Evolutionary conservation across 2,797 vertebrate genomes (phyloP).

Genomic region (Poeciliopsis gracilis): DNA sequence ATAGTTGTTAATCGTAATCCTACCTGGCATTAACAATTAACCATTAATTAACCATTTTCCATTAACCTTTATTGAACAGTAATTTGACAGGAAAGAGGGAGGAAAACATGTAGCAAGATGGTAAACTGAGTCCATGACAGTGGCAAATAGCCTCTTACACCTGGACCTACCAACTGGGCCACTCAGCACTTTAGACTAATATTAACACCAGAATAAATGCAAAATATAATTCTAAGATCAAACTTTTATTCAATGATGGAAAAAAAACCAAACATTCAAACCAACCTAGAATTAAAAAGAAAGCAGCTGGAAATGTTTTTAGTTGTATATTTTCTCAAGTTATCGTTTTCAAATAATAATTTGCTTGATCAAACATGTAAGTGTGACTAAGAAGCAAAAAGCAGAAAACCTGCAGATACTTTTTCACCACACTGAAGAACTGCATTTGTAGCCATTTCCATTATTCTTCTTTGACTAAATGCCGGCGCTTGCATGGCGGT

Average conservation of each 20-base stretch:
- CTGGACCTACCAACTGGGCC: too few relatives aligned
- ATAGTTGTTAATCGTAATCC: too few relatives aligned
- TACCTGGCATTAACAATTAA: too few relatives aligned
- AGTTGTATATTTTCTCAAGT: background rate
- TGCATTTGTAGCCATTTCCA: background rate
- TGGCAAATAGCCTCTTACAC: too few relatives aligned
- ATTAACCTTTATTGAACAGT: too few relatives aligned
- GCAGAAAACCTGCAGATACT: background rate
- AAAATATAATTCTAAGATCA: background rate
- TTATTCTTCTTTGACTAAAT: conserved; percentile 1
- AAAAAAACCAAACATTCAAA: background rate
- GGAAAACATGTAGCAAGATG: too few relatives aligned
- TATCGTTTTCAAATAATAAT: background rate
- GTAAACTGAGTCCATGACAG: too few relatives aligned
- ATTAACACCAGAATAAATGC: background rate
- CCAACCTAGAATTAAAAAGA: background rate
- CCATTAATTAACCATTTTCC: background rate
- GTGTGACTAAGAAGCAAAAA: background rate
- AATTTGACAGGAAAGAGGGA: too few relatives aligned
- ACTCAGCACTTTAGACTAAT: background rate
- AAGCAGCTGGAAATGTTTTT: background rate
- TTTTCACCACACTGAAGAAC: background rate
- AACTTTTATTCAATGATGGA: background rate
- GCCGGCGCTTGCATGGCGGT: background rate
- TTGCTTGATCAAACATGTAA: background rate